Percentiles rank a stretch among this genome's conserved stretches.
phyloP scores from a whole-genome alignment of 1,140 invertebrate genomes.

The Chironomus tepperi region DNA sequence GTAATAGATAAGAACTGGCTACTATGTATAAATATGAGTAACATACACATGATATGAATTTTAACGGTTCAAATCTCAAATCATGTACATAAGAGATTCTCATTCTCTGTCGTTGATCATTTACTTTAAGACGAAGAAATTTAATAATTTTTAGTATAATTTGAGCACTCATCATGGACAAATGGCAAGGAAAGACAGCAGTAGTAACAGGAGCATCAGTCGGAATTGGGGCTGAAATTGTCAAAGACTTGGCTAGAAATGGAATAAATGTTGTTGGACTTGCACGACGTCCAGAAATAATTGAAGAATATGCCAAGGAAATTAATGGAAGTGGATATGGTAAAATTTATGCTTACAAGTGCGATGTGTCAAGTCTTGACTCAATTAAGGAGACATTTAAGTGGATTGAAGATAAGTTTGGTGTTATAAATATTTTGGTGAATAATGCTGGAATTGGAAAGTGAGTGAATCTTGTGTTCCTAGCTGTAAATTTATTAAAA shows the following conservation, averaged over 20 bases:
- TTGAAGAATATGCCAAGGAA: constrained; percentile 31
- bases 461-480: neutral
- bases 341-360: constrained; percentile 36
- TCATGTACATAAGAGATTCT: too few relatives aligned
- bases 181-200: constrained; percentile 51
- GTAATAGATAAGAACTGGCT: too few relatives aligned
- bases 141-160: too few relatives aligned
- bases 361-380: constrained; percentile 52
- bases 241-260: constrained; percentile 37
- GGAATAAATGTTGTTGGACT: constrained; percentile 47
- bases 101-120: too few relatives aligned
- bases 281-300: constrained; percentile 40
- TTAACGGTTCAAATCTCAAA: too few relatives aligned
- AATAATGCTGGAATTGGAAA: constrained; percentile 55
- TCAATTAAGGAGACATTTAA: constrained; percentile 53
- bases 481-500: neutral
- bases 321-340: constrained; percentile 28
- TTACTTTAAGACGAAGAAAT: too few relatives aligned
- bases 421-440: constrained; percentile 54
- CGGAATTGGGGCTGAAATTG: constrained; percentile 44
- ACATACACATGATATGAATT: too few relatives aligned
- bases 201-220: constrained; percentile 51
- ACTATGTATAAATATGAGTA: too few relatives aligned
- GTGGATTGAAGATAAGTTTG: constrained; percentile 47
- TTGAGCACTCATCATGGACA: constrained; percentile 29